Evolutionary conservation across 2,888 invertebrate genomes (phyloP).

Genomic region (Spodoptera exigua): DNA sequence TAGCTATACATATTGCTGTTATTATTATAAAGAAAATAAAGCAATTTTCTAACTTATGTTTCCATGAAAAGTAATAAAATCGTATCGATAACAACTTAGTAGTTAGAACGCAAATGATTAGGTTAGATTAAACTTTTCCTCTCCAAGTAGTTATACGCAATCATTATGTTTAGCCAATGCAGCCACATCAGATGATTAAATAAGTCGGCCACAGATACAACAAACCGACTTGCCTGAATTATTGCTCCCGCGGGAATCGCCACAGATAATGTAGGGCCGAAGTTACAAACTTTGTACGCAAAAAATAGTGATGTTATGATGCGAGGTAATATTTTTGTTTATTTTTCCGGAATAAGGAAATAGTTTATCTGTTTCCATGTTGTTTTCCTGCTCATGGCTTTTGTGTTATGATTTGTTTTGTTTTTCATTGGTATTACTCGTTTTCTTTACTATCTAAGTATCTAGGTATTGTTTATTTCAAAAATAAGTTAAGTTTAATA

Average conservation of each 20-base stretch:
- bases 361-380: conserved; percentile 29
- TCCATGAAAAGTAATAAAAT: conserved; percentile 28
- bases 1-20: neutral
- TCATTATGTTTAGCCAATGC: conserved; percentile 41
- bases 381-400: neutral
- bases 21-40: conserved; percentile 1
- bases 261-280: conserved; percentile 63
- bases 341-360: conserved; percentile 31
- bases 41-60: conserved; percentile 6
- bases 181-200: conserved; percentile 54
- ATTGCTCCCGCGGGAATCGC: conserved; percentile 61
- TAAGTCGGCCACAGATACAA: conserved; percentile 54
- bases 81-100: conserved; percentile 24
- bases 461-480: too few relatives aligned
- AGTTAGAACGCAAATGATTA: conserved; percentile 28
- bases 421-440: neutral
- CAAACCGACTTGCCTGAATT: conserved; percentile 63
- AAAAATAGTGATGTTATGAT: conserved; percentile 66
- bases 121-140: conserved; percentile 30
- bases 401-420: conserved; percentile 2
- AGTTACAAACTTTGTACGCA: conserved; percentile 60
- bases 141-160: conserved; percentile 16
- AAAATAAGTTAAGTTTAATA: too few relatives aligned
- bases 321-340: conserved; percentile 44
- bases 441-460: neutral